Percentiles rank a stretch among this genome's conserved stretches.
Evolutionary conservation across 2,113 vertebrate species (phyloP).

Genomic region (Engraulis encrasicolus): DNA sequence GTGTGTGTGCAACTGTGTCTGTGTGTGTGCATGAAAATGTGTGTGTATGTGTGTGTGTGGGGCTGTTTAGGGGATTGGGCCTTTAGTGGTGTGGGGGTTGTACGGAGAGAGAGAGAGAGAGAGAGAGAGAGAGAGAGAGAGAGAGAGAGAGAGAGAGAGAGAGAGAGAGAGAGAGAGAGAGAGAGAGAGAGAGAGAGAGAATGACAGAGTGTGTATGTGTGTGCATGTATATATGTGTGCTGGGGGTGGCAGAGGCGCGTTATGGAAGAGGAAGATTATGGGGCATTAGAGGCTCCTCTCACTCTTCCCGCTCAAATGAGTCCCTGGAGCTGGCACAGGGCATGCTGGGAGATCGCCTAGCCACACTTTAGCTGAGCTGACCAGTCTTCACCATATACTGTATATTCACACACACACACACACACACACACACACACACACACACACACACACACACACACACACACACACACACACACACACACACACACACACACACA

Average conservation of each 20-base stretch:
- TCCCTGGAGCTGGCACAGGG: slow-evolving; percentile 44
- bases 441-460: background rate
- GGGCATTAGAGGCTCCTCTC: slow-evolving; percentile 62
- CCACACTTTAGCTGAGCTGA: slow-evolving; percentile 27
- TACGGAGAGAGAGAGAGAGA: too few relatives aligned
- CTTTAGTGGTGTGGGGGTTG: too few relatives aligned
- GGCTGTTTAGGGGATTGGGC: too few relatives aligned
- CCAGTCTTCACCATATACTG: background rate
- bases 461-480: background rate
- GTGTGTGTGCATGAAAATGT: too few relatives aligned
- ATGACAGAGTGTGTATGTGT: too few relatives aligned
- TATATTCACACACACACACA: background rate
- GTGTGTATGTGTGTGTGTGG: too few relatives aligned
- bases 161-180: too few relatives aligned
- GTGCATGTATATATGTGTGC: too few relatives aligned
- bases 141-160: too few relatives aligned
- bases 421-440: background rate
- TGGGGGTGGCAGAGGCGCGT: slow-evolving; percentile 49
- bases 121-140: too few relatives aligned
- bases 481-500: background rate
- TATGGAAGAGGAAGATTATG: slow-evolving; percentile 63
- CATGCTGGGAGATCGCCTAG: slow-evolving; percentile 27
- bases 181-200: too few relatives aligned
- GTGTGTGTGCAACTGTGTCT: too few relatives aligned
- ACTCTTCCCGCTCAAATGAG: slow-evolving; percentile 54